Percentiles rank a stretch among this genome's conserved stretches.
These are phyloP conservation scores for Aleadryas rufinucha DNA, from an alignment of 2,113 vertebrate genomes.

Conservation along the genomic window DNA sequence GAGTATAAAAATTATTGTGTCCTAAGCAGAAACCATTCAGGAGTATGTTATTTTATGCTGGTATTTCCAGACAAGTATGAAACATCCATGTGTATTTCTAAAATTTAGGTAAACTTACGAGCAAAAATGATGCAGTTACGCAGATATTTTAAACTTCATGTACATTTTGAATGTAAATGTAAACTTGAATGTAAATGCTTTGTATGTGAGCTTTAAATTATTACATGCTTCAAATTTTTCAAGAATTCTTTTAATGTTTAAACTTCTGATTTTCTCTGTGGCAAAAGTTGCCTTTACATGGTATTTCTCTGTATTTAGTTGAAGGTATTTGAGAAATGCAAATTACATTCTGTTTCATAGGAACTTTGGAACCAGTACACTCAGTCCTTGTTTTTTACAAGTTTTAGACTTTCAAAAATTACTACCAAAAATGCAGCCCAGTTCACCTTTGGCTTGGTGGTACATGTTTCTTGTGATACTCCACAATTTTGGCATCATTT, in stretches of 20 bases:
- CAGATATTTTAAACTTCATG: background rate
- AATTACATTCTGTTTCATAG: background rate
- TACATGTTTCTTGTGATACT: background rate
- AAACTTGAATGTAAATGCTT: background rate
- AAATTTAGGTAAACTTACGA: background rate
- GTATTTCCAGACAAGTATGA: background rate
- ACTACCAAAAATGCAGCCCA: background rate
- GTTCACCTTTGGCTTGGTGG: background rate
- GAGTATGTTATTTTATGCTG: accelerated
- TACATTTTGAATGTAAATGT: background rate
- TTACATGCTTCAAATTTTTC: background rate
- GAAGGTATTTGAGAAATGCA: background rate
- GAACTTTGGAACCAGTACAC: background rate
- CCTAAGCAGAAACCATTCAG: background rate
- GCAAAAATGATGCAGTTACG: background rate
- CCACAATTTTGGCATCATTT: background rate
- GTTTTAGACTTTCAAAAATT: background rate
- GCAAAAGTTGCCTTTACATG: background rate
- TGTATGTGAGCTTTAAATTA: background rate
- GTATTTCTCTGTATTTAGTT: background rate
- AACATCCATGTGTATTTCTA: background rate
- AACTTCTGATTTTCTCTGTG: background rate
- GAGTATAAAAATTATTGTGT: background rate
- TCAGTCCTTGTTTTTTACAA: background rate
- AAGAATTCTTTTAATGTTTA: background rate